phyloP scores from a whole-genome alignment of 2,797 vertebrate species.

The Pelodytes ibericus region DNA sequence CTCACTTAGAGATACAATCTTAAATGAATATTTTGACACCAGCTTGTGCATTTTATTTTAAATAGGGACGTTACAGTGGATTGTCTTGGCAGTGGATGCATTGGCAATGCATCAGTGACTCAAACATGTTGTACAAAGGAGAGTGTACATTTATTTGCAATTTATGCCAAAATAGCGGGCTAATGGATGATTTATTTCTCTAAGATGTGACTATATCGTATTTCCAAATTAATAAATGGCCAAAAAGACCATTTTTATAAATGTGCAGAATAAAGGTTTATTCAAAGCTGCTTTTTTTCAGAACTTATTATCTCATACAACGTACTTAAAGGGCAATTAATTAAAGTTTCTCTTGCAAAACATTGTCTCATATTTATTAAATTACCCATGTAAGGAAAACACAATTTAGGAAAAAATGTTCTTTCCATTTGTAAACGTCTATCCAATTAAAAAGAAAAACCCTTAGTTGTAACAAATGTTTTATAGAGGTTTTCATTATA shows the following conservation, averaged over 20 bases:
- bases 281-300: background rate
- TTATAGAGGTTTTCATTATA: background rate
- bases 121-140: no score
- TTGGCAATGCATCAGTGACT: no score
- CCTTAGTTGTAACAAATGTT: background rate
- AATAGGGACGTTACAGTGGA: no score
- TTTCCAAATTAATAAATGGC: background rate
- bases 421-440: background rate
- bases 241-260: background rate
- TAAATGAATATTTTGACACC: no score
- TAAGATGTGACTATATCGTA: background rate
- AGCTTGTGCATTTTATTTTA: no score
- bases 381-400: background rate
- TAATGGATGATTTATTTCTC: background rate
- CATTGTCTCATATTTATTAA: no score
- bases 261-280: background rate
- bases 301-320: background rate
- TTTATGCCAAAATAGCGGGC: background rate
- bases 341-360: no score
- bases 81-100: no score
- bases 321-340: background rate
- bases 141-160: background rate
- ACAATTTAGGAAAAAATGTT: background rate
- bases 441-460: constrained; percentile 1
- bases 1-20: no score